Conservation (phyloP, 2,113 vertebrate genomes). For the Sus scrofa region DNA sequence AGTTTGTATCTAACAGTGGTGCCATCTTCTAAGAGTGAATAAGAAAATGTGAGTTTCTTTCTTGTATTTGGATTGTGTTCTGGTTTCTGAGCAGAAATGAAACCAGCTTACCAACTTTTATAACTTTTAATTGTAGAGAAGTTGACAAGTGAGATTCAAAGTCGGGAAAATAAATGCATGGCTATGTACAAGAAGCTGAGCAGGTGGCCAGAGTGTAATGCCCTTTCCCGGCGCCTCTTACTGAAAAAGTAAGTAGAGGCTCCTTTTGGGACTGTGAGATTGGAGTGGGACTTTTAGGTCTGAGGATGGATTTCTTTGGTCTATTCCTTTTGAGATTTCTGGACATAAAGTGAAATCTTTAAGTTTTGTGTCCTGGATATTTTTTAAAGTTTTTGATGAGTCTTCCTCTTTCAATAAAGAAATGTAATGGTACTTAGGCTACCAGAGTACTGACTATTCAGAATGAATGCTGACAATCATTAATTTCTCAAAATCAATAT, state of each 20-base stretch:
- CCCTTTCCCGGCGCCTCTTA: slow-evolving; percentile 94
- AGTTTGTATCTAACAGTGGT: background rate
- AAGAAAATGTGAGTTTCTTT: background rate
- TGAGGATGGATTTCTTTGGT: background rate
- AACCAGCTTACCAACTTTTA: background rate
- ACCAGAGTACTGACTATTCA: background rate
- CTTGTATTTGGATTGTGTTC: background rate
- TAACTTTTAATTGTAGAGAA: slow-evolving; percentile 92
- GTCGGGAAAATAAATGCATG: slow-evolving; percentile 98
- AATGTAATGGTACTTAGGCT: background rate
- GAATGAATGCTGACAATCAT: slow-evolving; percentile 1
- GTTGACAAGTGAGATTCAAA: slow-evolving; percentile 98
- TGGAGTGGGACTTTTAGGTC: background rate
- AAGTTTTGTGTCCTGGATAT: background rate
- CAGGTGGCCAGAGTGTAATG: slow-evolving; percentile 97
- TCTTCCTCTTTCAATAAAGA: slow-evolving; percentile 39
- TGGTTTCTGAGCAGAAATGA: slow-evolving; percentile 37
- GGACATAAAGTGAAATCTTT: background rate
- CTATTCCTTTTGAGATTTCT: background rate
- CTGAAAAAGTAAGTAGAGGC: slow-evolving; percentile 94
- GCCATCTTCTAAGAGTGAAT: background rate
- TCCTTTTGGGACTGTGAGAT: background rate
- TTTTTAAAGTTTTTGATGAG: slow-evolving; percentile 11
- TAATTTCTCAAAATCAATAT: background rate
- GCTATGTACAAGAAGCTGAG: slow-evolving; percentile 95